Evolutionary conservation across 2,113 vertebrate genomes (phyloP).

Genomic region (Myrmophylax atrothorax): DNA sequence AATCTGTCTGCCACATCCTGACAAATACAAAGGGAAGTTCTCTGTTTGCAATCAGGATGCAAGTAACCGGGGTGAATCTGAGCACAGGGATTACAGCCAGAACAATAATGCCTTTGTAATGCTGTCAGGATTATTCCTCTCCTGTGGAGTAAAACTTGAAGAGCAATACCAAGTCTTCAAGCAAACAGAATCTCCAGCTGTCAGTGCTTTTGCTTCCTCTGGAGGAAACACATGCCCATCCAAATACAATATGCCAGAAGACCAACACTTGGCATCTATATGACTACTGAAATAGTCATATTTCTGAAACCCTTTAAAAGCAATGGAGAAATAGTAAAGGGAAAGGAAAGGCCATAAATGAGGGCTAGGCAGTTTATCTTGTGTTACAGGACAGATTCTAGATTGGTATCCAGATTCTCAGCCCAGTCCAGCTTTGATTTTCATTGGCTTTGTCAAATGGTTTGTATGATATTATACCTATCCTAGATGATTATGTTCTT

Average conservation of each 20-base stretch:
- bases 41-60: background rate
- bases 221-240: conserved; percentile 13
- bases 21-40: background rate
- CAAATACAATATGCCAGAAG: conserved; percentile 32
- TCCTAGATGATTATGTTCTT: background rate
- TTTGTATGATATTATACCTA: background rate
- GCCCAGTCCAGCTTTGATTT: background rate
- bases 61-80: conserved; percentile 29
- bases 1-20: background rate
- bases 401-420: background rate
- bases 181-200: conserved; percentile 53
- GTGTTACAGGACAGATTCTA: background rate
- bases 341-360: background rate
- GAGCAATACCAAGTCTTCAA: conserved; percentile 33
- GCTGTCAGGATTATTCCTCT: conserved; percentile 54
- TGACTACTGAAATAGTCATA: background rate
- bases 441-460: background rate
- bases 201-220: conserved; percentile 19
- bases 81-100: conserved; percentile 39
- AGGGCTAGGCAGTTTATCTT: background rate
- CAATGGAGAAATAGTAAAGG: background rate
- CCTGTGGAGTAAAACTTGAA: conserved; percentile 43
- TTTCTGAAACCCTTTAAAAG: conserved; percentile 8
- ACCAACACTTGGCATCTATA: background rate
- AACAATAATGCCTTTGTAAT: conserved; percentile 64